A percentile compares a stretch with the other conserved stretches of the same genome.
These are phyloP conservation scores for Pteruthius melanotis DNA, from an alignment of 2,113 vertebrate species.

Conservation along the genomic window DNA sequence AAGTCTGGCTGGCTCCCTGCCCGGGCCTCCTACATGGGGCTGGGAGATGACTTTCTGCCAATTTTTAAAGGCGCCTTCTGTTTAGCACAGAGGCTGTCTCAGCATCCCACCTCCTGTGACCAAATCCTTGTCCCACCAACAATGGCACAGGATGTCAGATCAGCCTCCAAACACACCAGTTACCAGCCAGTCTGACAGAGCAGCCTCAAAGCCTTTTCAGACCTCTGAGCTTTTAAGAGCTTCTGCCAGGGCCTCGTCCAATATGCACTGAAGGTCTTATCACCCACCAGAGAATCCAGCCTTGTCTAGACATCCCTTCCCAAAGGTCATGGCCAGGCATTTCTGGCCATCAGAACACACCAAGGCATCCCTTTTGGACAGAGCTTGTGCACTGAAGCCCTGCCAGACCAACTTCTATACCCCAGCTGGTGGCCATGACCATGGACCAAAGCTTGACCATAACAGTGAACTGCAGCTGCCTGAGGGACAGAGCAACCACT, in stretches of 20 bases:
- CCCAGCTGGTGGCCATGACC: not conserved
- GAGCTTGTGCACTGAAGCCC: not conserved
- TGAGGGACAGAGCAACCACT: not conserved
- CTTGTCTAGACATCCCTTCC: not conserved
- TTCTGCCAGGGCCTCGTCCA: not conserved
- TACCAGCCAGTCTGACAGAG: not conserved
- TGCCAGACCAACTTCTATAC: not conserved
- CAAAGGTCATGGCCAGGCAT: not conserved
- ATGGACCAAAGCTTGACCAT: not conserved
- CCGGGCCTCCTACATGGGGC: rapidly evolving
- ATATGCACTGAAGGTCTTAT: not conserved
- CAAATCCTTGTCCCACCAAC: not conserved
- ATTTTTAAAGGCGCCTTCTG: not conserved
- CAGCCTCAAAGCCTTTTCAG: not conserved
- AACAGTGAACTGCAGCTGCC: not conserved
- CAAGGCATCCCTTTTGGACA: not conserved
- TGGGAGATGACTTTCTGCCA: not conserved
- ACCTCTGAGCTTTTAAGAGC: not conserved
- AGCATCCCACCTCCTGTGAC: not conserved
- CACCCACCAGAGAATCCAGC: not conserved
- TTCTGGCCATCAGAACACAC: not conserved
- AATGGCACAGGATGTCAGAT: rapidly evolving
- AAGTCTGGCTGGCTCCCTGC: not conserved
- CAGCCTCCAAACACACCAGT: not conserved
- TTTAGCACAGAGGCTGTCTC: rapidly evolving